Base-by-base conservation (phyloP, 2,888 invertebrate species). In the Chromoteleia sp. region DNA sequence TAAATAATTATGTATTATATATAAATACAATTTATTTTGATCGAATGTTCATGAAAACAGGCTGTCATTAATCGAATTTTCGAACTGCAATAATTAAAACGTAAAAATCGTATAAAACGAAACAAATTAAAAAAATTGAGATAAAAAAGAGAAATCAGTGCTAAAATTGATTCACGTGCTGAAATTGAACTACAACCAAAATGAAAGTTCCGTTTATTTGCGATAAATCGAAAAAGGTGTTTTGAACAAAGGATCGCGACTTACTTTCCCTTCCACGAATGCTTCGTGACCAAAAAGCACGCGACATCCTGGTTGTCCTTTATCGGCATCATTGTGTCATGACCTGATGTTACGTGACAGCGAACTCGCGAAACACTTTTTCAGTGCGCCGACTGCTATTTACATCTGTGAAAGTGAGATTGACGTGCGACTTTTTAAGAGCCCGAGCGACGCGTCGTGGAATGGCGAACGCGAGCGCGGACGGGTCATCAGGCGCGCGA, bases 241-340 rank as follows among this genome's bases (percentile, higher is more conserved):
- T n/a, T n/a, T 30, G 12, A 50, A 76, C 58, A 67, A 59, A 58
- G 29, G 36, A 30, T 63, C 12, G 50, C 48, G 92, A 25, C 95
- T 94, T 92, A 97, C 96, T 97, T 99, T 92, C 99, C 99, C 92
- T 98, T 99, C 99, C 99, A 99, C 21, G 97, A 98, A 92, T 98
- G 98, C 93, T 99, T 99, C 33, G 97, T 98, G 90, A 99, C 98
- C 90, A 98, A 95, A 93, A 98, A 99, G 91, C 99, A 98, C 85
- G 98, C 97, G 91, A 98, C 94, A 95, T 99, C 99, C 90, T 96
- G 95, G 93, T 98, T 99, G 92, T 98, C 98, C 93, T 96, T 96
- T 91, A 97, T 93, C 86, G 95, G 95, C 94, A 94, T 95, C 95
- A 95, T 96, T 92, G 94, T 95, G 90, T 92, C 94, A 94, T 94